These are phyloP conservation scores for Garra rufa DNA, from an alignment of 2,113 vertebrate species.

Conservation along the genomic window DNA sequence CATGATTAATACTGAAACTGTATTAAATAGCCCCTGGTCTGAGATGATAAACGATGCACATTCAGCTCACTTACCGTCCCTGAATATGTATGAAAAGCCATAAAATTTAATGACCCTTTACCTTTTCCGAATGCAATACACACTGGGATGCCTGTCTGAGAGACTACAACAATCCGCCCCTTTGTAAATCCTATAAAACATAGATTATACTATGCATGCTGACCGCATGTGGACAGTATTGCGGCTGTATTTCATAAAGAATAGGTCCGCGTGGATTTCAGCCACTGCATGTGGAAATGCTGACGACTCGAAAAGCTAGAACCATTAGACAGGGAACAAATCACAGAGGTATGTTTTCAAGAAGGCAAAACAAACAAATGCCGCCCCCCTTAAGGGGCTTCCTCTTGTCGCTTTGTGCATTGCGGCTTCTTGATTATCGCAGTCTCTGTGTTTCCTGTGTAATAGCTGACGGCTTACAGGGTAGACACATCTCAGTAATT, in stretches of 20 bases:
- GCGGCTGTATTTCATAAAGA: not conserved
- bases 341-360: slow-evolving; percentile 13
- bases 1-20: slow-evolving; percentile 46
- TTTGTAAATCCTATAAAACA: slow-evolving; percentile 44
- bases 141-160: not conserved
- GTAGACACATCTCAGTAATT: slow-evolving; percentile 19
- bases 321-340: slow-evolving; percentile 24
- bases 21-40: slow-evolving; percentile 31
- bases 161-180: slow-evolving; percentile 5
- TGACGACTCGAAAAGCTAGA: not conserved
- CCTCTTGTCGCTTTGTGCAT: not conserved
- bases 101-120: slow-evolving; percentile 45
- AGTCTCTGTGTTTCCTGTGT: not conserved
- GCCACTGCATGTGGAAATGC: not conserved
- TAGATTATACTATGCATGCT: not conserved
- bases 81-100: slow-evolving; percentile 49
- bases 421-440: not conserved
- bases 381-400: not conserved
- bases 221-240: not conserved
- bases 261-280: not conserved
- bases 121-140: not conserved
- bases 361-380: not conserved
- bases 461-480: slow-evolving; percentile 1
- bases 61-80: slow-evolving; percentile 8
- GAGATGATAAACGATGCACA: slow-evolving; percentile 31